Percentiles rank a stretch among this genome's conserved stretches.
Conservation (phyloP, 2,888 invertebrate species). For the Pandemis heparana region DNA sequence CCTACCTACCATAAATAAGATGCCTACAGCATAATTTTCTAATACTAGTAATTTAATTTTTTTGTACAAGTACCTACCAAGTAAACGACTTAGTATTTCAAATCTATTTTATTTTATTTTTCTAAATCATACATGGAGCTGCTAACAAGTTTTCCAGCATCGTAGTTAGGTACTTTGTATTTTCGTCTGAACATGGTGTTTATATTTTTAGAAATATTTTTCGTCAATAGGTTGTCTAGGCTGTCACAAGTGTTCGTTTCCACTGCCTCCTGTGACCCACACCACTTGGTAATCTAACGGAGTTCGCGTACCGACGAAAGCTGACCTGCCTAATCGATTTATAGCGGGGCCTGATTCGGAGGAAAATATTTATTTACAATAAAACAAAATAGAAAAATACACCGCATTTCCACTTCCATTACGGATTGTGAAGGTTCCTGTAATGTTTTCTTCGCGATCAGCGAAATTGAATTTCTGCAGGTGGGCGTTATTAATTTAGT, state of each 20-base stretch:
- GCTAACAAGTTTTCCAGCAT: too few species aligned
- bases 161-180: background rate
- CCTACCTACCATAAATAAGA: too few species aligned
- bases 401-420: slow-evolving; percentile 56
- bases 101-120: too few species aligned
- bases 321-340: slow-evolving; percentile 77
- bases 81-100: too few species aligned
- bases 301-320: slow-evolving; percentile 69
- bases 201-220: too few species aligned
- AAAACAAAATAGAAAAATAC: slow-evolving; percentile 66
- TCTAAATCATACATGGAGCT: too few species aligned
- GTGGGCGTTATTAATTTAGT: slow-evolving; percentile 43
- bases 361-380: slow-evolving; percentile 67
- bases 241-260: background rate
- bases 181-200: too few species aligned
- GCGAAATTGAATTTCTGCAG: slow-evolving; percentile 46
- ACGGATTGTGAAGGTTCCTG: slow-evolving; percentile 52
- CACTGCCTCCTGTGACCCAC: slow-evolving; percentile 47
- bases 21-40: too few species aligned
- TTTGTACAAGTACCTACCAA: too few species aligned
- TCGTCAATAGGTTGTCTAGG: too few species aligned
- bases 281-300: slow-evolving; percentile 60
- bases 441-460: slow-evolving; percentile 45
- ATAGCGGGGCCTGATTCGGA: slow-evolving; percentile 61
- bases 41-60: too few species aligned